Evolutionary conservation across 1,140 invertebrate genomes (phyloP), one percentile per base, ranked within the genome.

Genomic region (Lepidurus arcticus): DNA sequence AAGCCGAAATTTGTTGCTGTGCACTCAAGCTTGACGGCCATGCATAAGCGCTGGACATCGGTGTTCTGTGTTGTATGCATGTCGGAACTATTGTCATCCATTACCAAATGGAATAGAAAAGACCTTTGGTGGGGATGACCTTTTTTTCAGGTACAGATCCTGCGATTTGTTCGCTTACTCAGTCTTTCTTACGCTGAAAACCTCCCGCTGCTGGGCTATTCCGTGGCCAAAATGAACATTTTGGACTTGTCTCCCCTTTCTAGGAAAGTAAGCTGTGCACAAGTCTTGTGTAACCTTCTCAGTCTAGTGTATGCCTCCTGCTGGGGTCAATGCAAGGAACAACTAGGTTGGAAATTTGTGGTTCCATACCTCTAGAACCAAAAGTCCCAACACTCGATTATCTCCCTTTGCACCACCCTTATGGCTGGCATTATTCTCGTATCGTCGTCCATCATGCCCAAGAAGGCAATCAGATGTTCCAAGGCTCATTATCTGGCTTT

Each of bases 21-120:
- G 16, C 53, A 65, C 53, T 65, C 53, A 65, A 65, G 53, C 53
- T 65, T 65, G 53, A 65, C 53, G 21, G 7, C 53, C 53, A 21
- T 65, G 53, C 16, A 65, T 65, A 65, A 65, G 53, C 16, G 53
- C 13, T 13, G 13, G 9, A 21, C 21, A 65, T n/a, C 7, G 53
- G 16, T 21, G 53, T 16, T 34, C 53, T 65, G 53, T 65, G 53
- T 65, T 21, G 53, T 65, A 65, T 65, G 53, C 9, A 65, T 16
- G 53, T 16, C 53, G 16, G 53, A 65, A 16, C 53, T 65, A 65
- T 65, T 65, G 53, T 65, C 21, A 65, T 9, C 9, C 53, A 16
- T 65, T 65, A 21, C 53, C 53, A 65, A 65, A 65, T 65, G 53
- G 53, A 65, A 65, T 21, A 65, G 53, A 65, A 65, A 65, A 65